phyloP scores from a whole-genome alignment of 2,888 invertebrate species.

The Drosophila multiciliata region DNA sequence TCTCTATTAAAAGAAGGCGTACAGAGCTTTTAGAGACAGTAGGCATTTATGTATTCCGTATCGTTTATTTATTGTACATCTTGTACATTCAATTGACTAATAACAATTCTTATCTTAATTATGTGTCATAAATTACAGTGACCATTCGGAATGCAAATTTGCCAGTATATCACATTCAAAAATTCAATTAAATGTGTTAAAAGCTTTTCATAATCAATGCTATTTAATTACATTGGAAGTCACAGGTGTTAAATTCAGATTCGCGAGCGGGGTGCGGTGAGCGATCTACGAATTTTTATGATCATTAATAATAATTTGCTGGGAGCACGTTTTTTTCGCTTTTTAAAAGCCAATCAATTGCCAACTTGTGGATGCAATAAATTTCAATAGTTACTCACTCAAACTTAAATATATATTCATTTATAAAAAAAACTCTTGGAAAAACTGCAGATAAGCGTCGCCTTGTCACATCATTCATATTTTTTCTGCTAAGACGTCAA shows the following conservation, averaged over 20 bases:
- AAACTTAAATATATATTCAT: constrained; percentile 35
- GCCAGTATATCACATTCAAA: constrained; percentile 34
- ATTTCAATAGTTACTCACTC: constrained; percentile 68
- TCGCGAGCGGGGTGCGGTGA: neutral
- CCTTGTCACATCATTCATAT: constrained; percentile 75
- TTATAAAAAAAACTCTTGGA: constrained; percentile 27
- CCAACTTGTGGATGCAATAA: constrained; percentile 60
- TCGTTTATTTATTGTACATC: neutral
- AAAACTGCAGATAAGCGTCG: constrained; percentile 56
- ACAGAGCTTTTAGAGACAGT: constrained; percentile 30
- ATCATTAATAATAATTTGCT: constrained; percentile 57
- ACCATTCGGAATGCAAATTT: constrained; percentile 25
- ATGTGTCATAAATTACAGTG: constrained; percentile 42
- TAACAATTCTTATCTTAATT: constrained; percentile 53
- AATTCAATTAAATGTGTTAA: constrained; percentile 68
- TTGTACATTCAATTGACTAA: constrained; percentile 18
- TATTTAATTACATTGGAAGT: constrained; percentile 15
- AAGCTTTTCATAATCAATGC: constrained; percentile 57
- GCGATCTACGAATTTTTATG: constrained; percentile 13
- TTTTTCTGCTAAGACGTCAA: constrained; percentile 45
- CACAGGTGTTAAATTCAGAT: constrained; percentile 56
- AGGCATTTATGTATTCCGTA: neutral
- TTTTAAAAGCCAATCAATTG: constrained; percentile 76
- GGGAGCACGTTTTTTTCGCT: constrained; percentile 60
- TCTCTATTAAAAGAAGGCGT: constrained; percentile 19